Conservation (phyloP, 2,888 invertebrate genomes). For the Carabus problematicus region DNA sequence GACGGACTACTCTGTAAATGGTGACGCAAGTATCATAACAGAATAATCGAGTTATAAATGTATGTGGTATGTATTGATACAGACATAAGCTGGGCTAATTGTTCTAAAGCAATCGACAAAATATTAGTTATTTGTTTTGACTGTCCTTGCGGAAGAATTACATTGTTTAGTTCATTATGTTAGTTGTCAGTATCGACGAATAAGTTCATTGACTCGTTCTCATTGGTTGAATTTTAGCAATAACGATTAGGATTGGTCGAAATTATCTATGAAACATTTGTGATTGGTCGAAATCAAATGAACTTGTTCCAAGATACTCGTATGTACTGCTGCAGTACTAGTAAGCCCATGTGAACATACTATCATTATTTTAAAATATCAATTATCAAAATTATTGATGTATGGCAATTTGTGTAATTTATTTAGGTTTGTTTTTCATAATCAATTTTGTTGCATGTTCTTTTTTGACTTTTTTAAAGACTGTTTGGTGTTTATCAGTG, state of each 20-base stretch:
- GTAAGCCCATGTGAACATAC: conserved; percentile 26
- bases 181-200: conserved; percentile 6
- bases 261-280: neutral
- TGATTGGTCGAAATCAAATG: neutral
- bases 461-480: conserved; percentile 42
- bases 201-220: neutral
- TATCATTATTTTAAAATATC: conserved; percentile 6
- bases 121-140: too few species aligned
- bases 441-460: conserved; percentile 29
- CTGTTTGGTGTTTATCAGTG: conserved; percentile 42
- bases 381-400: conserved; percentile 1
- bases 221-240: too few species aligned
- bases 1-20: conserved; percentile 13
- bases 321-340: conserved; percentile 18
- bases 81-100: conserved; percentile 5
- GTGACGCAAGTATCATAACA: conserved; percentile 14
- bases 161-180: too few species aligned
- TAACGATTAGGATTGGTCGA: too few species aligned
- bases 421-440: conserved; percentile 45
- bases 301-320: conserved; percentile 4
- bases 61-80: too few species aligned
- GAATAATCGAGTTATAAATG: neutral
- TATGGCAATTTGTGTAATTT: conserved; percentile 43
- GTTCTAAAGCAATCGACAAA: neutral
- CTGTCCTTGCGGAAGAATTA: too few species aligned